Evolutionary conservation across 1,140 invertebrate species (phyloP).

Genomic region (Drosophila eugracilis): DNA sequence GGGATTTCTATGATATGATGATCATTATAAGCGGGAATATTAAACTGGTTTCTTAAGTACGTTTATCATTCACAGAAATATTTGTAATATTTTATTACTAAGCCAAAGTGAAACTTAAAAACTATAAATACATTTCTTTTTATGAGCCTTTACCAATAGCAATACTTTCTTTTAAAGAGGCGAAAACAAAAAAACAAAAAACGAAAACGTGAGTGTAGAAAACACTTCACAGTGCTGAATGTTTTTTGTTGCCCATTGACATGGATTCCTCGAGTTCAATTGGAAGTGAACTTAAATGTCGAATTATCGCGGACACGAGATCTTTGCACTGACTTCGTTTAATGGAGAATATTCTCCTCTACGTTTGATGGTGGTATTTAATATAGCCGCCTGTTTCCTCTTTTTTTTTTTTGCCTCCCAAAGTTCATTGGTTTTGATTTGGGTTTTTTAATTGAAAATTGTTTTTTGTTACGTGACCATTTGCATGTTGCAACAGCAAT

Average conservation of each 20-base stretch:
- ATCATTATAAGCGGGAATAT: too few relatives aligned
- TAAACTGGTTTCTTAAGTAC: too few relatives aligned
- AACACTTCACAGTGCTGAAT: constrained; percentile 8
- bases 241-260: constrained; percentile 37
- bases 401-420: not conserved
- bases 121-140: not conserved
- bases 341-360: constrained; percentile 13
- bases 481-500: constrained; percentile 38
- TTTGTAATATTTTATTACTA: too few relatives aligned
- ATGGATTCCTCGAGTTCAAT: constrained; percentile 45
- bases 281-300: constrained; percentile 44
- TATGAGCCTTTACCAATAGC: not conserved
- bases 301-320: constrained; percentile 32
- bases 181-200: not conserved
- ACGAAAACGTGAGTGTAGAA: constrained; percentile 32
- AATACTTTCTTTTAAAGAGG: constrained; percentile 5
- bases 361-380: not conserved
- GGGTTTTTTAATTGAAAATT: constrained; percentile 25
- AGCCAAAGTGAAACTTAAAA: too few relatives aligned
- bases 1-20: too few relatives aligned
- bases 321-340: constrained; percentile 36
- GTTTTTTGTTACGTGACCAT: constrained; percentile 34
- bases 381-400: not conserved
- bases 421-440: constrained; percentile 13
- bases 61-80: too few relatives aligned